A percentile compares a stretch with the other conserved stretches of the same genome.
These are phyloP conservation scores for Ditula angustiorana DNA, from an alignment of 2,888 invertebrate species.

Conservation along the genomic window DNA sequence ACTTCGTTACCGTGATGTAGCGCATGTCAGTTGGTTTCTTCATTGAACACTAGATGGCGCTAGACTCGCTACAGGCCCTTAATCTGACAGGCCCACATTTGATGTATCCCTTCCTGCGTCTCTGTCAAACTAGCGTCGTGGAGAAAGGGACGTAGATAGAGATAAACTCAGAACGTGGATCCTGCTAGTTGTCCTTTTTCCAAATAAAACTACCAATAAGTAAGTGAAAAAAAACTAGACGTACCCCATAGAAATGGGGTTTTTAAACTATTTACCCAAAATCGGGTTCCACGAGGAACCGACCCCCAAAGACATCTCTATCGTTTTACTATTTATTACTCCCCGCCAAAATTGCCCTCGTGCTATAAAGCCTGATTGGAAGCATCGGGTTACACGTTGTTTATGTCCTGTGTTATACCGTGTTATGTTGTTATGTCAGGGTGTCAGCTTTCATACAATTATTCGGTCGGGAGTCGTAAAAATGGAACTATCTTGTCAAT, in stretches of 20 bases:
- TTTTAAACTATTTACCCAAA: not conserved
- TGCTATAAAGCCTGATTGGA: constrained; percentile 36
- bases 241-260: not conserved
- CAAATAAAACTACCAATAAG: too few species aligned
- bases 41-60: too few species aligned
- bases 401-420: constrained; percentile 20
- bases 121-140: too few species aligned
- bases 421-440: constrained; percentile 17
- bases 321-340: constrained; percentile 37
- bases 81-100: too few species aligned
- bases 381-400: constrained; percentile 34
- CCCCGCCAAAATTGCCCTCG: constrained; percentile 32
- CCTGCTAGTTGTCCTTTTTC: too few species aligned
- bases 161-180: too few species aligned
- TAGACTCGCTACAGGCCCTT: too few species aligned
- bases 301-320: constrained; percentile 32
- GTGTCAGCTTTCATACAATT: constrained; percentile 20
- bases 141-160: too few species aligned
- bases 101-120: too few species aligned
- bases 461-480: constrained; percentile 31
- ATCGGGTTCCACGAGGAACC: constrained; percentile 11
- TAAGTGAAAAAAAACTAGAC: not conserved
- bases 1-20: too few species aligned
- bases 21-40: too few species aligned
- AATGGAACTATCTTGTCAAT: constrained; percentile 30